These are phyloP conservation scores for Phytoseiulus persimilis DNA, from an alignment of 2,888 invertebrate genomes.

Conservation along the genomic window DNA sequence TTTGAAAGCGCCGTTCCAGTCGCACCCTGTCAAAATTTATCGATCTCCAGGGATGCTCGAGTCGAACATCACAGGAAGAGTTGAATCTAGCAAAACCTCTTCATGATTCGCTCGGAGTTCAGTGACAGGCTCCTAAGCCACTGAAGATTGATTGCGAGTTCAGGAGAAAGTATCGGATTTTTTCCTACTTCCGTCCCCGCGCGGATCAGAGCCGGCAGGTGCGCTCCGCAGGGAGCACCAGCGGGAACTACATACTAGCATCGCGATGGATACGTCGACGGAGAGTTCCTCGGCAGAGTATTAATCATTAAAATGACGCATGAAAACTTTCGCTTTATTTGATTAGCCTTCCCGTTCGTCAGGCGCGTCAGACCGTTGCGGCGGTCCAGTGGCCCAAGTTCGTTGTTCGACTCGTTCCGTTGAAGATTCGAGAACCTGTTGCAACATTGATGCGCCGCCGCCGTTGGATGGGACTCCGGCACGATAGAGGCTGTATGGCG, in stretches of 20 bases:
- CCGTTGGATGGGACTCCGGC: not conserved
- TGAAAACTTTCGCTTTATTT: not conserved
- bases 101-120: not conserved
- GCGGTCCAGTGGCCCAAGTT: not conserved
- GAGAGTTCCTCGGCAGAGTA: not conserved
- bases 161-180: not conserved
- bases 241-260: not conserved
- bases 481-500: not conserved
- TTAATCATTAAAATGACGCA: not conserved
- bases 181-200: not conserved
- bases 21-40: too few relatives aligned
- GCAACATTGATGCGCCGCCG: not conserved
- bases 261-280: not conserved
- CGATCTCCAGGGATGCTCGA: too few relatives aligned
- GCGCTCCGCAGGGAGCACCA: not conserved
- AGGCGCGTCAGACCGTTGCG: not conserved
- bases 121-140: not conserved
- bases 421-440: not conserved
- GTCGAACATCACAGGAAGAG: not conserved
- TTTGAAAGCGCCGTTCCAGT: too few relatives aligned
- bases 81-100: too few relatives aligned
- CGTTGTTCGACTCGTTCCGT: constrained; percentile 5
- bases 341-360: not conserved
- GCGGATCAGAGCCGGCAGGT: not conserved
- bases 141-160: not conserved